Conservation (phyloP, 2,113 vertebrate genomes). For the Ictidomys tridecemlineatus region DNA sequence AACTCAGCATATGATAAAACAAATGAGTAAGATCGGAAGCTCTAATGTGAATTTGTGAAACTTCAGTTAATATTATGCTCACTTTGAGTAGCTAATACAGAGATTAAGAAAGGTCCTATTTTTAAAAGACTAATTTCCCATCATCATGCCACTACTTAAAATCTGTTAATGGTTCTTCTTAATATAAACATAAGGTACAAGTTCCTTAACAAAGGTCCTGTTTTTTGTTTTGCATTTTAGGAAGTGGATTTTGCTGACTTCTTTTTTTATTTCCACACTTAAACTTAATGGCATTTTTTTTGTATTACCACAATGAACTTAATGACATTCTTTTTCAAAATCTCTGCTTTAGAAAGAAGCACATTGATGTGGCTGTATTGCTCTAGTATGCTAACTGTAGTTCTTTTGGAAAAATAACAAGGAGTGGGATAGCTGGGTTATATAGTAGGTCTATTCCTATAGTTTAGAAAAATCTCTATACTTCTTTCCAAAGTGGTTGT, state of each 20-base stretch:
- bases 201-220: neutral
- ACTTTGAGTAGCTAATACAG: neutral
- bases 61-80: neutral
- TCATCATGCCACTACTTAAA: constrained; percentile 22
- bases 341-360: neutral
- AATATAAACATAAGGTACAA: neutral
- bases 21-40: neutral
- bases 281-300: neutral
- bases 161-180: neutral
- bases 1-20: neutral
- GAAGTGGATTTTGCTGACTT: neutral
- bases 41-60: constrained; percentile 2
- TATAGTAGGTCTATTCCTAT: too few relatives aligned
- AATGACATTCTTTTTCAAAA: neutral
- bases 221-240: constrained; percentile 2
- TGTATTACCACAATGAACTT: neutral
- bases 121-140: constrained; percentile 8
- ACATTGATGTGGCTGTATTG: neutral
- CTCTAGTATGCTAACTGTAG: too few relatives aligned
- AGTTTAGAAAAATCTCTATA: too few relatives aligned
- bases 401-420: too few relatives aligned
- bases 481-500: too few relatives aligned
- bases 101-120: neutral
- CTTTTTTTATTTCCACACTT: neutral
- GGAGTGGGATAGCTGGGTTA: too few relatives aligned